Conservation (phyloP, 2,113 vertebrate genomes). For the Gobiocypris rarus region DNA sequence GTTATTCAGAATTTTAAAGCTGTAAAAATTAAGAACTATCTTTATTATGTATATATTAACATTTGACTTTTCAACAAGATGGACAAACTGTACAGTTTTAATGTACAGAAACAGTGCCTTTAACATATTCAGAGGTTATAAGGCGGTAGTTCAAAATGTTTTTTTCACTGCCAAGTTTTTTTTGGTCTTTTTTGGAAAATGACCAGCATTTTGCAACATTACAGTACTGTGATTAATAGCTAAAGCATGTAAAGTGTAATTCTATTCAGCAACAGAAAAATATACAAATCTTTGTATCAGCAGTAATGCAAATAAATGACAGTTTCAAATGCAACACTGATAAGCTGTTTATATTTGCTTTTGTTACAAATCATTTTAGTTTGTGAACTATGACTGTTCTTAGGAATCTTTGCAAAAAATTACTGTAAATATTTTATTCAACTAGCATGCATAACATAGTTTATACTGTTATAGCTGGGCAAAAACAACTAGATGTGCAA, state of each 20-base stretch:
- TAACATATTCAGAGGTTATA: background rate
- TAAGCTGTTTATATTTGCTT: background rate
- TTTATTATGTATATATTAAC: no score
- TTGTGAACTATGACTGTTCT: background rate
- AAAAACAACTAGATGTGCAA: background rate
- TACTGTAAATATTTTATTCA: background rate
- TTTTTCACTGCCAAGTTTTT: background rate
- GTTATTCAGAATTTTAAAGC: no score
- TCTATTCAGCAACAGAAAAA: background rate
- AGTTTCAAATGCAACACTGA: background rate
- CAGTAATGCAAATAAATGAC: background rate
- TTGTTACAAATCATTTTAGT: background rate
- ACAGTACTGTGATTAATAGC: background rate
- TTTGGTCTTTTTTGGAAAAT: background rate
- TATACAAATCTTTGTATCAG: background rate
- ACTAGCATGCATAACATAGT: background rate
- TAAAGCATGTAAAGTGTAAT: background rate
- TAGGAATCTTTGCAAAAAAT: background rate
- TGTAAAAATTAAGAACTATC: no score
- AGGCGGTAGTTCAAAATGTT: background rate
- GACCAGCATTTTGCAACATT: background rate
- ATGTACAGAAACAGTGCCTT: conserved; percentile 5
- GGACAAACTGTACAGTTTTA: background rate
- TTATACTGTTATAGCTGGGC: background rate
- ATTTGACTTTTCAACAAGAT: no score